These are phyloP conservation scores for Candidula unifasciata DNA, from an alignment of 2,888 invertebrate genomes.

Conservation along the genomic window DNA sequence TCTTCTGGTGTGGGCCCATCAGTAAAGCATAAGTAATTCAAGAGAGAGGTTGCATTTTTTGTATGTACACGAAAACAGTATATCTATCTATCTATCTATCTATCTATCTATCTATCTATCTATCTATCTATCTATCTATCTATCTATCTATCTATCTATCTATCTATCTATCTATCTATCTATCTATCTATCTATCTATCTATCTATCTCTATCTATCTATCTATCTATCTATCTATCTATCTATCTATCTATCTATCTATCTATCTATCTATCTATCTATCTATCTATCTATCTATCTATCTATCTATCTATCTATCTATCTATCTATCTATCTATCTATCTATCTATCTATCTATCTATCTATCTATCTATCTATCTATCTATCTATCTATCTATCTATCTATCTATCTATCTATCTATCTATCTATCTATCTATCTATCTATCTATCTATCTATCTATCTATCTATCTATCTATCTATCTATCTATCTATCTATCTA, in stretches of 20 bases:
- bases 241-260: too few relatives aligned
- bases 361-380: slow-evolving; percentile 1
- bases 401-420: background rate
- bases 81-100: background rate
- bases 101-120: background rate
- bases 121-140: background rate
- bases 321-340: background rate
- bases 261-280: too few relatives aligned
- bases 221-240: too few relatives aligned
- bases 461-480: background rate
- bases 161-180: background rate
- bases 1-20: too few relatives aligned
- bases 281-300: too few relatives aligned
- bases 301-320: background rate
- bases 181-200: background rate
- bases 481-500: too few relatives aligned
- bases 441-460: background rate
- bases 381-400: background rate
- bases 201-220: too few relatives aligned
- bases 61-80: background rate
- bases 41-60: too few relatives aligned
- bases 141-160: background rate
- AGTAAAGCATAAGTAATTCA: too few relatives aligned
- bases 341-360: background rate
- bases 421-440: background rate